phyloP scores from a whole-genome alignment of 2,113 vertebrate species.

The Pseudopodoces humilis region DNA sequence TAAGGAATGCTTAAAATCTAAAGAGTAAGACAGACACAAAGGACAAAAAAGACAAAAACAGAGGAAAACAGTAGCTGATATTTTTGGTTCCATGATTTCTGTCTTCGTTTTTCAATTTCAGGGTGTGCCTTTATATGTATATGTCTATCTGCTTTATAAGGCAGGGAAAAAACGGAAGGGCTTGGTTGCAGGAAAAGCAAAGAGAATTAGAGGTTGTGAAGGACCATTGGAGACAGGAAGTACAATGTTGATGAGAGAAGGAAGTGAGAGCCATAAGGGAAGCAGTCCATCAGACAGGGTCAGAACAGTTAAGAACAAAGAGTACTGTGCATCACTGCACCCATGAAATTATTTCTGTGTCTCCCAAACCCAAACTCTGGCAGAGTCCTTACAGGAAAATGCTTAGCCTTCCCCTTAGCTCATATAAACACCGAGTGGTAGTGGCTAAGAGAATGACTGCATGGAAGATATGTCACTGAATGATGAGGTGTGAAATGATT shows the following conservation, averaged over 20 bases:
- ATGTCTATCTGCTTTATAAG: not conserved
- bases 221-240: not conserved
- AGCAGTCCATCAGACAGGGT: not conserved
- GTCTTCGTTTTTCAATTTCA: not conserved
- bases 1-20: not conserved
- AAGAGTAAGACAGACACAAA: not conserved
- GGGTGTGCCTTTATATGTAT: not conserved
- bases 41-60: not conserved
- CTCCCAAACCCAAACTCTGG: not conserved
- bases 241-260: not conserved
- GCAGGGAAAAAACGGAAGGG: not conserved
- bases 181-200: not conserved
- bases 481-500: not conserved
- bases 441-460: not conserved
- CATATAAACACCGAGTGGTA: not conserved
- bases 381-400: not conserved
- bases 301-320: not conserved
- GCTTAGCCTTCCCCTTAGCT: not conserved
- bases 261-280: not conserved
- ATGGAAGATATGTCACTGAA: not conserved
- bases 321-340: not conserved
- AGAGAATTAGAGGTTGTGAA: not conserved
- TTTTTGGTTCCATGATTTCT: not conserved
- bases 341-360: not conserved
- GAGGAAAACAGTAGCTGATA: not conserved